Base-by-base conservation (phyloP, 2,888 invertebrate genomes). In the Agonopterix heracliana region DNA sequence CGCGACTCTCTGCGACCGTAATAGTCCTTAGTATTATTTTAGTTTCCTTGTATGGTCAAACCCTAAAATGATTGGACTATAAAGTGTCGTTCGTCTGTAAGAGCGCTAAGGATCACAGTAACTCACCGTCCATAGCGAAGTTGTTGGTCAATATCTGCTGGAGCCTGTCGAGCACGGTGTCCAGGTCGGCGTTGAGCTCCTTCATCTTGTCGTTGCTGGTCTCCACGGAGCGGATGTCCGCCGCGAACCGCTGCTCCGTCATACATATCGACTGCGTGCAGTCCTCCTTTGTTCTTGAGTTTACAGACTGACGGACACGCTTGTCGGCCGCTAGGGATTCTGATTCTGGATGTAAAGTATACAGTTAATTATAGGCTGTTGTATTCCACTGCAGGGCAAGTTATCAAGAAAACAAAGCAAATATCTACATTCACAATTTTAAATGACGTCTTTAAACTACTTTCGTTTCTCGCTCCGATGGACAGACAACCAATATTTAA, bases 101-200 rank as follows among this genome's bases (percentile, higher is more conserved):
- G n/a, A n/a, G n/a, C n/a, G n/a, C 9, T 8, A 35, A 35, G 35
- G 35, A 11, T n/a, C 10, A 11, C 14, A 54, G 10, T n/a, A 41
- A 41, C 71, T 76, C 64, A 91, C 92, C 92, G 60, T 93, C 93
- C 55, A 92, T 80, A 53, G 91, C 86, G 61, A 92, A 92, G 68
- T 93, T 93, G 58, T 92, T 91, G 1, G 92, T 91, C 47, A 94
- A 76, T 77, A 93, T 93, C 74, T 93, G 92, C 71, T 93, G 93
- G 56, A 94, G 76, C 55, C 93, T 89, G 35, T 92, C 92, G 46
- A 94, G 68, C 13, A 93, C 93, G 2, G 92, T 91, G 65, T 93
- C 93, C 4, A 94, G 70, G 65, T 93, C 93, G 1, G 91, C 92
- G 59, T 92, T 92, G 46, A 92, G 84, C 40, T 90, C 89, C 58